Evolutionary conservation across 1,140 invertebrate genomes (phyloP).

Genomic region (Oryctes rhinoceros): DNA sequence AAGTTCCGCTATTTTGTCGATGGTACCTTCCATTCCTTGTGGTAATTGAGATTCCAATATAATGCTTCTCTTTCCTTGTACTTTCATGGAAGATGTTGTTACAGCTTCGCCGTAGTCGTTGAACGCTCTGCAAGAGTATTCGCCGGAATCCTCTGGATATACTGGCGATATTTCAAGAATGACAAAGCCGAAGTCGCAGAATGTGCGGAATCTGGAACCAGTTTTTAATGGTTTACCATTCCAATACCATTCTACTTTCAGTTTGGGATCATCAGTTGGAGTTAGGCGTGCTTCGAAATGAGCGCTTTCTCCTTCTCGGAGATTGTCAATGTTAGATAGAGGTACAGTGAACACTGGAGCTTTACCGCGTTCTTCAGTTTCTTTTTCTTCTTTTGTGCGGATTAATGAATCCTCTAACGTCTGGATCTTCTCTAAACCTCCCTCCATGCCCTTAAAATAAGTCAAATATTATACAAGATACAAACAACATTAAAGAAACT

Average conservation of each 20-base stretch:
- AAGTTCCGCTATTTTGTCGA: slow-evolving; percentile 91
- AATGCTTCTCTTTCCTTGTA: slow-evolving; percentile 89
- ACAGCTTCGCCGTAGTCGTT: slow-evolving; percentile 94
- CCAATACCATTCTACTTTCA: slow-evolving; percentile 96
- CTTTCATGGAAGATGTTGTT: slow-evolving; percentile 89
- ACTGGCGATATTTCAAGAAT: slow-evolving; percentile 93
- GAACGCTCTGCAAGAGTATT: slow-evolving; percentile 89
- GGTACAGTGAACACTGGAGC: slow-evolving; percentile 92
- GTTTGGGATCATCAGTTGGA: slow-evolving; percentile 92
- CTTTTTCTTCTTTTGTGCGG: slow-evolving; percentile 73
- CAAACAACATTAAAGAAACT: slow-evolving; percentile 46
- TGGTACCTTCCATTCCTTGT: slow-evolving; percentile 91
- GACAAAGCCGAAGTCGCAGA: slow-evolving; percentile 95
- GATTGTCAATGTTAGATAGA: slow-evolving; percentile 83
- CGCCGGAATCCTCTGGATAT: slow-evolving; percentile 94
- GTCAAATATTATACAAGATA: neutral
- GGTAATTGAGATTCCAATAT: slow-evolving; percentile 91
- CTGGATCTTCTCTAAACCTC: slow-evolving; percentile 90
- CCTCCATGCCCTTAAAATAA: slow-evolving; percentile 84
- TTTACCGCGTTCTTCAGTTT: slow-evolving; percentile 76
- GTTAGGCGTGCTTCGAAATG: slow-evolving; percentile 94
- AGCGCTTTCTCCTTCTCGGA: slow-evolving; percentile 89
- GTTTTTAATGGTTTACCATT: slow-evolving; percentile 90
- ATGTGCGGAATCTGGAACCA: slow-evolving; percentile 90
- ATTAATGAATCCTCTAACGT: slow-evolving; percentile 88